These are phyloP conservation scores for Mastacembelus armatus DNA, from an alignment of 2,797 vertebrate genomes.

Conservation along the genomic window DNA sequence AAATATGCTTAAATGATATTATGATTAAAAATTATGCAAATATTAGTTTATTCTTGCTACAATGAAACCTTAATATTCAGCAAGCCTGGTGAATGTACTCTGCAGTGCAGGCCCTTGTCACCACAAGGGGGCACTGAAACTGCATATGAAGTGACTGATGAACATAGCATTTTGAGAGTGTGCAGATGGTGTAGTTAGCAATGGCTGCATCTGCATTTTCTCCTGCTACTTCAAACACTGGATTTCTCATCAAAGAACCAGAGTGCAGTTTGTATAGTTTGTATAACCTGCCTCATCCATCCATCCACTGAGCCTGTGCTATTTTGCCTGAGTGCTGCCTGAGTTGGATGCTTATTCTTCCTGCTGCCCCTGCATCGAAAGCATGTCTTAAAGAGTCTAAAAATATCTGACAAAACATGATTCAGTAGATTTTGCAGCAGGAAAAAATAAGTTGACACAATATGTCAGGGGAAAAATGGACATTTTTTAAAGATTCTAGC, in stretches of 20 bases:
- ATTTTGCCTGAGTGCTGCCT: neutral
- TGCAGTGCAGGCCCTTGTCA: constrained; percentile 4
- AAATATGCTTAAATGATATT: neutral
- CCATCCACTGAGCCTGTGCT: neutral
- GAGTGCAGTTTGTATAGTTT: neutral
- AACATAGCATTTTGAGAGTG: neutral
- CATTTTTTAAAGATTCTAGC: too few relatives aligned
- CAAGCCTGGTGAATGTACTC: constrained; percentile 2
- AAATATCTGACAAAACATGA: too few relatives aligned
- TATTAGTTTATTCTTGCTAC: neutral
- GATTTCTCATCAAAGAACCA: constrained; percentile 1
- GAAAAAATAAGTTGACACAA: too few relatives aligned
- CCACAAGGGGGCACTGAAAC: constrained; percentile 53
- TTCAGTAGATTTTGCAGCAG: too few relatives aligned
- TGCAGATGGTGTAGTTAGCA: constrained; percentile 30
- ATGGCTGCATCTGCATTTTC: constrained; percentile 2
- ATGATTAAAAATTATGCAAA: too few relatives aligned
- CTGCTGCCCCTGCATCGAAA: too few relatives aligned
- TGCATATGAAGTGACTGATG: constrained; percentile 1
- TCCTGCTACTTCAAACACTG: neutral
- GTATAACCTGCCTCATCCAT: neutral
- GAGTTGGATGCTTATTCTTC: too few relatives aligned
- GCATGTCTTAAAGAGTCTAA: too few relatives aligned
- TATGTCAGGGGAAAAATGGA: too few relatives aligned
- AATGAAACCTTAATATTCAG: neutral